Conservation (phyloP, 2,113 vertebrate genomes). For the Sebastes fasciatus region DNA sequence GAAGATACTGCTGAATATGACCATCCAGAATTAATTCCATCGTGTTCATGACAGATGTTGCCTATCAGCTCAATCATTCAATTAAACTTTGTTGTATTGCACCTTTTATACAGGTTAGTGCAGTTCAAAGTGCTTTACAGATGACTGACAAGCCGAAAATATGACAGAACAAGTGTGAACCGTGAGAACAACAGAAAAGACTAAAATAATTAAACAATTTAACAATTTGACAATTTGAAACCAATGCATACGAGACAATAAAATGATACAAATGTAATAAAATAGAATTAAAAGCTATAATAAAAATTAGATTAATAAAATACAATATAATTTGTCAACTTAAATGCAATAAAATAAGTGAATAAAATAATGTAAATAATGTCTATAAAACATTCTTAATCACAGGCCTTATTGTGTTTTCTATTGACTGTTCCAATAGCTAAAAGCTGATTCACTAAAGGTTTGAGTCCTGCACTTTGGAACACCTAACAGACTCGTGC, state of each 20-base stretch:
- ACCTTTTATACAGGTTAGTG: not conserved
- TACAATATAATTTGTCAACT: not conserved
- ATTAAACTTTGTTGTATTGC: not conserved
- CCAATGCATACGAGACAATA: not conserved
- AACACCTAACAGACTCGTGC: too few species aligned
- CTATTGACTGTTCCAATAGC: too few species aligned
- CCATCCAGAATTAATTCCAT: conserved; percentile 12
- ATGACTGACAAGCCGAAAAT: not conserved
- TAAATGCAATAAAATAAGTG: not conserved
- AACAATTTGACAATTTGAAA: not conserved
- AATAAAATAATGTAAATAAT: not conserved
- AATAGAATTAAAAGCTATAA: not conserved
- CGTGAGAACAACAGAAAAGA: not conserved
- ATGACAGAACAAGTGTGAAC: not conserved
- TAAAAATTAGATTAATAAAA: not conserved
- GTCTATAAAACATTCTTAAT: too few species aligned
- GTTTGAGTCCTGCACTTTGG: too few species aligned
- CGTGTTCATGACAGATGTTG: not conserved
- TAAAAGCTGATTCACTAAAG: too few species aligned
- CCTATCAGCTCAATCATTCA: not conserved
- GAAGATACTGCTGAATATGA: not conserved
- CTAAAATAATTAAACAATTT: not conserved
- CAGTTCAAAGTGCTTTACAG: not conserved
- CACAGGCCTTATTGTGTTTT: too few species aligned
- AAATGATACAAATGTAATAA: not conserved